Evolutionary conservation across 2,888 invertebrate species (phyloP).

Genomic region (Marronus borbonicus): DNA sequence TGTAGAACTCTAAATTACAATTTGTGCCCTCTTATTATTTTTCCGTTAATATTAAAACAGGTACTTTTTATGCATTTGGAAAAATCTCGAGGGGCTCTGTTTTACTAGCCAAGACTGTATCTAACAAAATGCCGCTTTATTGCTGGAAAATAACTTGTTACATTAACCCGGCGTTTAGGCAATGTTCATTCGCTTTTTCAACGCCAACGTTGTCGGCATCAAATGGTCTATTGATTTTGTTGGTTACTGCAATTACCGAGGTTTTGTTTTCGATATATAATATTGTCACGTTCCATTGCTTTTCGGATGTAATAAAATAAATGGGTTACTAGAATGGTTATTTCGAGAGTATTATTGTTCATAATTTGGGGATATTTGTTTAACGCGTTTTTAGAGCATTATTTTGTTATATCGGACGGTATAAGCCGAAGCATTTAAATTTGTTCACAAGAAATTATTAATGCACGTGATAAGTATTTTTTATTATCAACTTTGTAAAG

Average conservation of each 20-base stretch:
- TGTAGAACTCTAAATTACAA: too few species aligned
- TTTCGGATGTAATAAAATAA: background rate
- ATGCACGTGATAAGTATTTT: too few species aligned
- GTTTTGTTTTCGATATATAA: constrained; percentile 14
- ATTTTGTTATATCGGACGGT: too few species aligned
- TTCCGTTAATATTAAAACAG: too few species aligned
- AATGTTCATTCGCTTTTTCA: constrained; percentile 12
- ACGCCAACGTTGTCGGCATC: background rate
- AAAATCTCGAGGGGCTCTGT: too few species aligned
- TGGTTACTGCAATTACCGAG: background rate
- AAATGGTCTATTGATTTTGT: constrained; percentile 12
- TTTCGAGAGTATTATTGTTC: background rate
- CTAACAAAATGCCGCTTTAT: background rate
- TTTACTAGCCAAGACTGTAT: background rate
- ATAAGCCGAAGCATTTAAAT: too few species aligned
- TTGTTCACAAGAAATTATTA: too few species aligned
- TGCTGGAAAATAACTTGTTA: constrained; percentile 6
- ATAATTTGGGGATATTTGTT: too few species aligned
- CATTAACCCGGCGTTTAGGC: constrained; percentile 1
- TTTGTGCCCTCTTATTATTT: too few species aligned
- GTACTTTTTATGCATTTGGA: too few species aligned
- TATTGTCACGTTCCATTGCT: background rate
- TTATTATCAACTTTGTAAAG: too few species aligned
- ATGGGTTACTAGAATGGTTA: background rate
- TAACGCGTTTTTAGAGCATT: too few species aligned